Evolutionary conservation across 2,797 vertebrate species (phyloP).

Genomic region (Catostomus latipinnis): DNA sequence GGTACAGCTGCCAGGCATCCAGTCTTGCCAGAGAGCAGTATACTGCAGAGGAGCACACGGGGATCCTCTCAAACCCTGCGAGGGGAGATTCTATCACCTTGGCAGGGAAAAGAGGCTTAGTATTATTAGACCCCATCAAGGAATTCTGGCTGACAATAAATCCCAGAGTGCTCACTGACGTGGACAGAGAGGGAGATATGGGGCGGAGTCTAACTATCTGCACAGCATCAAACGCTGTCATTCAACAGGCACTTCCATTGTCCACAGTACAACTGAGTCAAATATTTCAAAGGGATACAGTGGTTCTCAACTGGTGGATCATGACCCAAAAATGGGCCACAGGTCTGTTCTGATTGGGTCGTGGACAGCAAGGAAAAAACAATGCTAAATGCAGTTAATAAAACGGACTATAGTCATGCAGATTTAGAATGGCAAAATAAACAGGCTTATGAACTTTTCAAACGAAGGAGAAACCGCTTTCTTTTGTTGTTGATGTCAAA

Average conservation of each 20-base stretch:
- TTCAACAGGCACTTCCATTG: slow-evolving; percentile 62
- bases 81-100: slow-evolving; percentile 81
- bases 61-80: slow-evolving; percentile 79
- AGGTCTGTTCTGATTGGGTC: no score
- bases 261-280: slow-evolving; percentile 10
- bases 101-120: slow-evolving; percentile 76
- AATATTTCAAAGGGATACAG: not conserved
- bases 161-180: slow-evolving; percentile 80
- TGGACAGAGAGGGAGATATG: slow-evolving; percentile 71
- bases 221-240: slow-evolving; percentile 76
- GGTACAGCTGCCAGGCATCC: slow-evolving; percentile 85
- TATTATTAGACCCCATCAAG: slow-evolving; percentile 85
- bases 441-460: no score
- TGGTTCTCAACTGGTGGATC: no score
- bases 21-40: slow-evolving; percentile 85
- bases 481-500: no score
- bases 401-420: no score
- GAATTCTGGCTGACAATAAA: slow-evolving; percentile 84
- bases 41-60: slow-evolving; percentile 76
- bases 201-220: slow-evolving; percentile 74
- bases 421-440: no score
- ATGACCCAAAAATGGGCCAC: no score
- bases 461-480: no score
- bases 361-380: no score
- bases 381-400: no score